Evolutionary conservation across 2,888 invertebrate species (phyloP), one percentile per base, ranked within the genome.

Genomic region (Eumerus sabulonum): DNA sequence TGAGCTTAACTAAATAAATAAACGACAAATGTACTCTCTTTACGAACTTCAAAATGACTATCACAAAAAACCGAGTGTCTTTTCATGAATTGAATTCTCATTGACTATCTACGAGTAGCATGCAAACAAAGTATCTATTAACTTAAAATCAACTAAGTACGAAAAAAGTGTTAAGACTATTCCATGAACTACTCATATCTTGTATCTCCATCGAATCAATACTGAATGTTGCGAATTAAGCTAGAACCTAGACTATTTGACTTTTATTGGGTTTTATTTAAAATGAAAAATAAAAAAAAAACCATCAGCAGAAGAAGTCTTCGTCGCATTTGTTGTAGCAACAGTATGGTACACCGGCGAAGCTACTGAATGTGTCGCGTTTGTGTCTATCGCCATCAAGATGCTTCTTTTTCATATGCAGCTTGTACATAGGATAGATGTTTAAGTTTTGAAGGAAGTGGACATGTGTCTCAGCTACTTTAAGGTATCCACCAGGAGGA

Each of bases 401-500:
- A 36, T 84, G 82, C 35, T 83, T 67, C 17, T 81, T 81, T 16
- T 60, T 40, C n/a, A 45, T 35, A 36, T 83, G 84, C 9, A 85
- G 81, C 82, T 88, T 87, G 64, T 88, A 88, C 44, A 85, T 87
- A 0, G 88, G 88, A 9, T 77, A 60, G 1, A 87, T 84, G 44
- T 86, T 83, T 48, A 86, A 72, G 12, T 83, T 76, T 51, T 85
- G 86, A 5, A 88, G 84, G 19, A 81, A 85, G 35, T 84, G 82
- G 45, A 83, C 86, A 67, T 87, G 86, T 1, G 83, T 76, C 50
- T 71, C 84, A 18, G 82, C 86, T 36, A 88, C 86, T 84, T 86
- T 87, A 5, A 88, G 82, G 63, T 88, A 88, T 48, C 88, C 88
- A 62, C 88, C 88, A 1, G 50, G 68, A 12, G 88, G 88, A 70